phyloP scores from a whole-genome alignment of 2,113 vertebrate genomes.

The Gracilinanus agilis region DNA sequence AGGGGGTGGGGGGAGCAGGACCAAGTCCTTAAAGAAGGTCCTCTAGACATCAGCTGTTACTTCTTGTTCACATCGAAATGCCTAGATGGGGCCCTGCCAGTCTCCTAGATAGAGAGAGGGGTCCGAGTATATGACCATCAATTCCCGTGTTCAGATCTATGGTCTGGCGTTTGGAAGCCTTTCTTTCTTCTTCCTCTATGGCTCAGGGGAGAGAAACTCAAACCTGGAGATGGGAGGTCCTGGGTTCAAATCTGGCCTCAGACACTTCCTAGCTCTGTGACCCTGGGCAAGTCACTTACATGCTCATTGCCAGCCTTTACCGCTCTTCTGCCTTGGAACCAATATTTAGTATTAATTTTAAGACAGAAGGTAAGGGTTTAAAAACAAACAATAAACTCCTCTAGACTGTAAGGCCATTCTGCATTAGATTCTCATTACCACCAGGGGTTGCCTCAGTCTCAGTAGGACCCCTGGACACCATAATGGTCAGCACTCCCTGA shows the following conservation, averaged over 20 bases:
- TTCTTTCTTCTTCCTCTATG: background rate
- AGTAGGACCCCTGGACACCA: background rate
- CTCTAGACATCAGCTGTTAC: background rate
- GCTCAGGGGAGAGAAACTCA: background rate
- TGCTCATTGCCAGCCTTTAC: too few relatives aligned
- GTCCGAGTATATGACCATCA: background rate
- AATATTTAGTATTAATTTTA: too few relatives aligned
- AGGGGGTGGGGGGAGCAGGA: accelerated
- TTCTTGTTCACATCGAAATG: background rate
- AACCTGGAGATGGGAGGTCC: too few relatives aligned
- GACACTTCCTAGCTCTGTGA: too few relatives aligned
- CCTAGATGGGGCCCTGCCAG: background rate
- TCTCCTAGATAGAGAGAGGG: background rate
- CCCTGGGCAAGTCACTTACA: too few relatives aligned
- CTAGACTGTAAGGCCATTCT: background rate
- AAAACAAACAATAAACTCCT: too few relatives aligned
- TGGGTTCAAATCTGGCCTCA: too few relatives aligned
- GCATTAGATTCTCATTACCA: background rate
- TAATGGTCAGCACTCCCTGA: background rate
- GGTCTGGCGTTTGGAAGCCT: background rate
- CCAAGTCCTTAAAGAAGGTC: background rate
- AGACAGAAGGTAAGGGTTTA: too few relatives aligned
- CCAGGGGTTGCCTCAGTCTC: background rate
- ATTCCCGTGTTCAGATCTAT: background rate
- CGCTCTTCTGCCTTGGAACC: too few relatives aligned